A percentile compares a stretch with the other conserved stretches of the same genome.
phyloP scores from a whole-genome alignment of 2,113 vertebrate genomes.

The Centrocercus urophasianus region DNA sequence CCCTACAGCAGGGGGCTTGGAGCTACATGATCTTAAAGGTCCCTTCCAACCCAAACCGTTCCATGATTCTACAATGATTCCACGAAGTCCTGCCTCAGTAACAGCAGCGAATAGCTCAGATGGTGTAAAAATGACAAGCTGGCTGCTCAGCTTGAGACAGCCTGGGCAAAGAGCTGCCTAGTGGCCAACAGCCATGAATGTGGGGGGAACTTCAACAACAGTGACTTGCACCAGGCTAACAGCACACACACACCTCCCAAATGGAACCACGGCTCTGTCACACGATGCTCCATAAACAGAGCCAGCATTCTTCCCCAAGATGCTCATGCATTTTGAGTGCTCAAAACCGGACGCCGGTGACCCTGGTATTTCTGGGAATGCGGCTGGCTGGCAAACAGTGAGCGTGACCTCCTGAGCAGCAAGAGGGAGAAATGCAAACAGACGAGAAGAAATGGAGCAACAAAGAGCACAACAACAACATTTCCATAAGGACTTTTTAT shows the following conservation, averaged over 20 bases:
- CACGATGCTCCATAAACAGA: neutral
- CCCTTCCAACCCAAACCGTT: too few species aligned
- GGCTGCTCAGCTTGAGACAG: neutral
- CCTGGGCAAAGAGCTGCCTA: neutral
- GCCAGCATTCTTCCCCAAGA: slow-evolving; percentile 12
- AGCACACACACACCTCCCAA: neutral
- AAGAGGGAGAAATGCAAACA: slow-evolving; percentile 60
- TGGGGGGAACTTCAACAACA: neutral
- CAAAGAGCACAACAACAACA: slow-evolving; percentile 44
- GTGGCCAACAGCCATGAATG: neutral
- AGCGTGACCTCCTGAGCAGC: slow-evolving; percentile 35
- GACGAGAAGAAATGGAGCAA: neutral
- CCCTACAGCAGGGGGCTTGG: too few species aligned
- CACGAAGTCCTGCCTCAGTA: neutral
- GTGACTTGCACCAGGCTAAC: neutral
- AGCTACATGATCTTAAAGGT: too few species aligned
- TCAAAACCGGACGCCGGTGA: neutral
- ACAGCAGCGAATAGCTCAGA: neutral
- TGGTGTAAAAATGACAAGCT: neutral
- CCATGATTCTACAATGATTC: too few species aligned
- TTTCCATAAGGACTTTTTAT: slow-evolving; percentile 27
- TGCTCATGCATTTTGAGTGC: neutral
- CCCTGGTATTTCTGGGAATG: slow-evolving; percentile 56
- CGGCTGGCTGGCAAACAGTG: slow-evolving; percentile 30
- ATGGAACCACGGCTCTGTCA: neutral